These are phyloP conservation scores for Capreolus pygargus DNA, from an alignment of 2,113 vertebrate genomes.

Conservation along the genomic window DNA sequence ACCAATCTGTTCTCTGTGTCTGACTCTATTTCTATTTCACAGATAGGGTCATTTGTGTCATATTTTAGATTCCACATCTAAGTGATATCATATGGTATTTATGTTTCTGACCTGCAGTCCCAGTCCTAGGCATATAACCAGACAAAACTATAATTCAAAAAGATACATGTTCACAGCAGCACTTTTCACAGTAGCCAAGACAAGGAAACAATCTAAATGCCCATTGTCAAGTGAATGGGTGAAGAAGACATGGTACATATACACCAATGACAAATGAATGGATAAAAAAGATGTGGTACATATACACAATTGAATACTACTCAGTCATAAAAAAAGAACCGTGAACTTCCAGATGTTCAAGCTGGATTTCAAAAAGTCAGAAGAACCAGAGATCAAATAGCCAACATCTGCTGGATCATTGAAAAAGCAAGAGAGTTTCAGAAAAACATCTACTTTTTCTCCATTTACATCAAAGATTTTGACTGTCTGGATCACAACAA, in stretches of 20 bases:
- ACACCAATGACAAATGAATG: not conserved
- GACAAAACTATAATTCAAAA: not conserved
- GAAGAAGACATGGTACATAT: too few relatives aligned
- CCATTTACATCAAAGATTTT: not conserved
- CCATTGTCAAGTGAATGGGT: not conserved
- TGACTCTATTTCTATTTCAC: not conserved
- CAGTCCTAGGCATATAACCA: not conserved
- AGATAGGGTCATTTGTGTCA: not conserved
- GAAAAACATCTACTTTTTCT: not conserved
- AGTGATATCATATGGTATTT: not conserved
- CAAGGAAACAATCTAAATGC: not conserved
- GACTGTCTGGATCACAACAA: not conserved
- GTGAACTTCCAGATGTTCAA: not conserved
- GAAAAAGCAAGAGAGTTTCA: not conserved
- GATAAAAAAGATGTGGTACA: not conserved
- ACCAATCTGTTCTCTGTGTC: not conserved
- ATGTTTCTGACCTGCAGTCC: not conserved
- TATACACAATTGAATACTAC: not conserved
- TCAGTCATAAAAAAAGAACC: not conserved
- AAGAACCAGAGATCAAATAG: not conserved
- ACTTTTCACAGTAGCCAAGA: not conserved
- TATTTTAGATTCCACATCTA: not conserved
- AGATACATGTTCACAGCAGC: not conserved
- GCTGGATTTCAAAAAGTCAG: not conserved
- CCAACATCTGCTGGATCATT: not conserved